Conservation (phyloP, 2,113 vertebrate species). For the Orycteropus afer region DNA sequence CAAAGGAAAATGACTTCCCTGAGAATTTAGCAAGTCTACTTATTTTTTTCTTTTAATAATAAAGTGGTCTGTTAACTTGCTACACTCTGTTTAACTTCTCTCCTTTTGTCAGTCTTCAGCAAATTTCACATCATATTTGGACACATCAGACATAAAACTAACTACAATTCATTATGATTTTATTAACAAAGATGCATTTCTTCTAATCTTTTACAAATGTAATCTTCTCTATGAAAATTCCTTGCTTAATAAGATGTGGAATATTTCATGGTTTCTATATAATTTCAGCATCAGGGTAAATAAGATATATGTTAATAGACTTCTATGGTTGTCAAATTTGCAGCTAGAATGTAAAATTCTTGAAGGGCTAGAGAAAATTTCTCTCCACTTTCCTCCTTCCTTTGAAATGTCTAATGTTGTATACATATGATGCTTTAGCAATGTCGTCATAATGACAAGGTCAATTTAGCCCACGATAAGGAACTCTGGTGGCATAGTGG, state of each 20-base stretch:
- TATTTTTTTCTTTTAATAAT: not conserved
- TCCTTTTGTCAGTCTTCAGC: not conserved
- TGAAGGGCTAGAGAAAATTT: not conserved
- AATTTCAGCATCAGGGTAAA: not conserved
- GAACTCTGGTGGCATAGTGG: no score
- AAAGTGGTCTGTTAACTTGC: not conserved
- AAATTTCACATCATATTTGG: not conserved
- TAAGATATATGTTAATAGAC: not conserved
- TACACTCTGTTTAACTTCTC: not conserved
- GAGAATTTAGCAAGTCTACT: not conserved
- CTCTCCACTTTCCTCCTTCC: not conserved
- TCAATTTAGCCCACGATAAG: not conserved
- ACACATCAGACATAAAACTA: not conserved
- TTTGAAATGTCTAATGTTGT: not conserved
- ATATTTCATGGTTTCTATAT: not conserved
- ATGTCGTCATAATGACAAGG: not conserved
- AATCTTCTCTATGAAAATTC: not conserved
- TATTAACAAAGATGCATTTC: conserved; percentile 11
- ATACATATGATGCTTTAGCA: not conserved
- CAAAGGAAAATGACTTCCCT: not conserved
- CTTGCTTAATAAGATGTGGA: not conserved
- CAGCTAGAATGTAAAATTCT: not conserved
- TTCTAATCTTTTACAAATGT: conserved; percentile 1
- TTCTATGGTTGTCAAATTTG: not conserved
- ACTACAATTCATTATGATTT: not conserved